A percentile compares a stretch with the other conserved stretches of the same genome.
Evolutionary conservation across 2,797 vertebrate genomes (phyloP).

Genomic region (Selene dorsalis): DNA sequence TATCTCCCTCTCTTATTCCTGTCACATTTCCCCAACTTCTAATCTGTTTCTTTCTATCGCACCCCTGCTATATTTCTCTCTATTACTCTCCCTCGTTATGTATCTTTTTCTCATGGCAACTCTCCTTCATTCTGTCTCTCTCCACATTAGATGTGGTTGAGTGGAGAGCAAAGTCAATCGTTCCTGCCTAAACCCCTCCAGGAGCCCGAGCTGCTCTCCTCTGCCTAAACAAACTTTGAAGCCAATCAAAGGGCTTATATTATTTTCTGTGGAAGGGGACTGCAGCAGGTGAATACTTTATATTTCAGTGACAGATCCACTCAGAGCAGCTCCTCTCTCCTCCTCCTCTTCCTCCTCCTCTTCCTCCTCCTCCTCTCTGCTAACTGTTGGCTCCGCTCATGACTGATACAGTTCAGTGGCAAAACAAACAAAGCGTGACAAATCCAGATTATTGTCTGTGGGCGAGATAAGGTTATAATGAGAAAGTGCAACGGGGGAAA

Average conservation of each 20-base stretch:
- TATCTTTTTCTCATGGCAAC: constrained; percentile 54
- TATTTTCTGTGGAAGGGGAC: constrained; percentile 61
- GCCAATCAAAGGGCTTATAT: constrained; percentile 75
- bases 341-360: constrained; percentile 40
- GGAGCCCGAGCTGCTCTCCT: constrained; percentile 65
- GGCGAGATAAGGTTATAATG: constrained; percentile 86
- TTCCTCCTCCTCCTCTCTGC: constrained; percentile 43
- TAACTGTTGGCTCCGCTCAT: constrained; percentile 58
- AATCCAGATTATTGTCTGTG: constrained; percentile 86
- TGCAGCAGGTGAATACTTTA: constrained; percentile 71
- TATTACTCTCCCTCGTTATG: constrained; percentile 54
- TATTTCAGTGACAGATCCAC: constrained; percentile 65
- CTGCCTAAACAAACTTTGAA: constrained; percentile 80
- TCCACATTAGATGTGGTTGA: constrained; percentile 71
- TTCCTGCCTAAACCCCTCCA: constrained; percentile 66
- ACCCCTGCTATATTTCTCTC: constrained; percentile 52
- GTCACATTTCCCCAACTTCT: constrained; percentile 64
- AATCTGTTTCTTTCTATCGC: constrained; percentile 54
- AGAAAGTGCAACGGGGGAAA: constrained; percentile 85
- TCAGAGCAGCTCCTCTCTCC: constrained; percentile 40
- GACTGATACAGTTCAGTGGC: constrained; percentile 81
- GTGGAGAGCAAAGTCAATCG: constrained; percentile 74
- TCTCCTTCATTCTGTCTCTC: constrained; percentile 58
- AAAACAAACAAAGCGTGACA: constrained; percentile 85
- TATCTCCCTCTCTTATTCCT: constrained; percentile 61